These are phyloP conservation scores for Cyclura pinguis DNA, from an alignment of 2,797 vertebrate genomes.

Conservation along the genomic window DNA sequence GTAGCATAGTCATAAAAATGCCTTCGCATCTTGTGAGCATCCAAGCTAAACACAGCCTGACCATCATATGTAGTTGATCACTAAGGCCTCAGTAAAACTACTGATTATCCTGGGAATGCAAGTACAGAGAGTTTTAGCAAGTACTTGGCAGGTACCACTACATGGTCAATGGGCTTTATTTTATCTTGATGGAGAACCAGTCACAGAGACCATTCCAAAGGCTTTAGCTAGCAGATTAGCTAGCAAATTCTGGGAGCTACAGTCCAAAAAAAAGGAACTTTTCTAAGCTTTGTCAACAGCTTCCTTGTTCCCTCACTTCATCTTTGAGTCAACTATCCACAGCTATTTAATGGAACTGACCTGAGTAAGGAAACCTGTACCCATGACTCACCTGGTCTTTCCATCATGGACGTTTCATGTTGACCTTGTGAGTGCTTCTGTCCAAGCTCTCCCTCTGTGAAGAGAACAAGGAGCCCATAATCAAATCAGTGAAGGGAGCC, in stretches of 20 bases:
- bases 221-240: too few species aligned
- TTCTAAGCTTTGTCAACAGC: too few species aligned
- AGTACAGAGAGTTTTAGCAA: neutral
- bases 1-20: too few species aligned
- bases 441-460: conserved; percentile 24
- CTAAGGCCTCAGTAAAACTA: neutral
- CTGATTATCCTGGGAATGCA: neutral
- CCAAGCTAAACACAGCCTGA: neutral
- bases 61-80: too few species aligned
- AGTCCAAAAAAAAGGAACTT: too few species aligned
- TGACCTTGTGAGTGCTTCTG: neutral
- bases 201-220: neutral
- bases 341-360: neutral
- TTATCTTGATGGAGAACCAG: neutral
- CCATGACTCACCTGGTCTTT: conserved; percentile 6
- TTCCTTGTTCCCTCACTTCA: neutral
- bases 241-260: too few species aligned
- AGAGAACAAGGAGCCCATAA: neutral
- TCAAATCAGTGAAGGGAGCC: conserved; percentile 52
- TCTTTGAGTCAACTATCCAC: neutral
- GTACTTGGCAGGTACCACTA: neutral
- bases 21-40: too few species aligned
- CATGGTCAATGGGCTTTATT: neutral
- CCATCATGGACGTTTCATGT: conserved; percentile 40
- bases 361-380: neutral